Conservation (phyloP, 2,797 vertebrate genomes). For the Sebastes alutus region DNA sequence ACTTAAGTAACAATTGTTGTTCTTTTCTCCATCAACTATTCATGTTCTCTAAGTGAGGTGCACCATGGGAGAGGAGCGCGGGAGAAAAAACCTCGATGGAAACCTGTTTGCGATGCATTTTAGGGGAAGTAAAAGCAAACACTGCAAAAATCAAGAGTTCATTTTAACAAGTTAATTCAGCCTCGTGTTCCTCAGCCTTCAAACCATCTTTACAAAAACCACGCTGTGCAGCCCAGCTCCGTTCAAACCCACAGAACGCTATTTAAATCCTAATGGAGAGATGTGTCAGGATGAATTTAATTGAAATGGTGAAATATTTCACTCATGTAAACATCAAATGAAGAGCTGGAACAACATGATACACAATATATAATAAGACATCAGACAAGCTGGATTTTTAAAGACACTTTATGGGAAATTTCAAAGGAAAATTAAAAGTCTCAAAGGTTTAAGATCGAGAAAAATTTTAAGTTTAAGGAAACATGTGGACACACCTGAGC, state of each 20-base stretch:
- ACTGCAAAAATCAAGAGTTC: constrained; percentile 29
- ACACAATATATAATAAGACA: neutral
- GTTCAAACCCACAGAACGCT: neutral
- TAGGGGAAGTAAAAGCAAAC: constrained; percentile 29
- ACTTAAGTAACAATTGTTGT: constrained; percentile 86
- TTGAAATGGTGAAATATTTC: neutral
- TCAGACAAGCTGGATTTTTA: too few species aligned
- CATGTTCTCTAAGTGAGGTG: constrained; percentile 74
- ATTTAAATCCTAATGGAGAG: neutral
- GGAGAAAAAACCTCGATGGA: constrained; percentile 23
- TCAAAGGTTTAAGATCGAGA: too few species aligned
- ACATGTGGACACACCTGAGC: too few species aligned
- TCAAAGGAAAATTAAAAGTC: too few species aligned
- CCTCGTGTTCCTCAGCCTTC: neutral
- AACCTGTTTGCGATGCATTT: constrained; percentile 52
- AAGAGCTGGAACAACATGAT: neutral
- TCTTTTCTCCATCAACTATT: constrained; percentile 83
- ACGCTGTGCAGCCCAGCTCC: neutral
- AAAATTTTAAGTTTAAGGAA: too few species aligned
- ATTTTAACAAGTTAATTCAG: neutral
- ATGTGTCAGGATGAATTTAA: neutral
- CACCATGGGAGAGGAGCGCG: constrained; percentile 60
- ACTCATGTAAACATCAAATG: neutral
- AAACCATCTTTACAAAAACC: neutral
- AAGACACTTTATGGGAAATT: too few species aligned